Evolutionary conservation across 2,797 vertebrate species (phyloP), one percentile per base, ranked within the genome.

Genomic region (Falco berigora): DNA sequence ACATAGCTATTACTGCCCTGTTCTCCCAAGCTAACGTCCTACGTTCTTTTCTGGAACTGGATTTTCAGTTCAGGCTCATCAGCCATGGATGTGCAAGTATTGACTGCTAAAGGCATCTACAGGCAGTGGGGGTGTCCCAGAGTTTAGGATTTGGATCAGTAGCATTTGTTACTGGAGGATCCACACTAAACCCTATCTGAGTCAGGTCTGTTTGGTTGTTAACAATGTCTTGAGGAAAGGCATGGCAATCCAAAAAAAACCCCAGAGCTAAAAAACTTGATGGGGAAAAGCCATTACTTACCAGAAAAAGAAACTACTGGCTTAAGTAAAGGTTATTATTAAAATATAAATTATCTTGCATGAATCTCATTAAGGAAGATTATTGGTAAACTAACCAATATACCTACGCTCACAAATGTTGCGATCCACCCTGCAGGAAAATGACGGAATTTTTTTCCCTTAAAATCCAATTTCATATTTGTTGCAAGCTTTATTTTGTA

Each of bases 81-180:
- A 71, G 21, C 10, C 14, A 49, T 13, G 14, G 20, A 30, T 52
- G 14, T 49, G 5, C 8, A 77, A 52, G 4, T 10, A 12, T 25
- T n/a, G 5, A 6, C 50, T 61, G 8, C 21, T 71, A 71, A 59
- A 52, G 13, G 6, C 10, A 53, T 9, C 28, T 30, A 9, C 9
- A 59, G 20, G 15, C 15, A 49, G 2, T 0, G 1, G 2, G 3
- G 7, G 8, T 32, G 4, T 34, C 27, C 13, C 44, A 71, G 10
- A 86, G 74, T 53, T 46, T 9, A 28, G 67, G 22, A 22, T 63
- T 47, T 66, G 18, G 10, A 66, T 52, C 34, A 59, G 34, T 5
- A 40, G 4, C 0, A 0, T 56, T 75, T 50, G 7, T 20, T 66
- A 9, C 56, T 50, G 12, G 14, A 62, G 3, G 6, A 69, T 19